Base-by-base conservation (phyloP, 2,113 vertebrate genomes). In the Ptilonorhynchus violaceus region DNA sequence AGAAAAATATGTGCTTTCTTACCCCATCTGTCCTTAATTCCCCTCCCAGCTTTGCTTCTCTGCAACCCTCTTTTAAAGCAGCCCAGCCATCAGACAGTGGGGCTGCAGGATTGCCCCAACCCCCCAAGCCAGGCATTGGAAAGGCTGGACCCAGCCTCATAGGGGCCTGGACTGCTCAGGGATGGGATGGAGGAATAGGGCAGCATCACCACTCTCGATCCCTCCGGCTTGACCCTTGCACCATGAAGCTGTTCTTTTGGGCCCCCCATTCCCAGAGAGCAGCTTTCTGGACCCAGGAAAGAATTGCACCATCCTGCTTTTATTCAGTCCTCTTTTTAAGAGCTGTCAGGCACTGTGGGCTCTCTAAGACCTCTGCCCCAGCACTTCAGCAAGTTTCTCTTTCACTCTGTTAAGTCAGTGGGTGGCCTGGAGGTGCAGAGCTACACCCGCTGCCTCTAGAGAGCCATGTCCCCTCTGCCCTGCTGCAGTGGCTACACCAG, bases 151-250 rank as follows among this genome's bases (percentile, higher is more conserved):
- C 50, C 59, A 95, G 78, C 35, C 83, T 58, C 73, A 24, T 1
- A 2, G 9, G 17, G 39, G 47, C 28, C 31, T 8, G 8, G 31
- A 33, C 9, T 31, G 10, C 37, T 22, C 1, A 0, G 7, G 35
- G 37, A 39, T 49, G 33, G 27, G 42, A 41, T 31, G 50, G 41
- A 53, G 23, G 23, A 58, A n/a, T 12, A 74, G 22, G n/a, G 52
- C 47, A 62, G 21, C 25, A 74, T 49, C 44, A 22, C 8, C 30
- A 7, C 31, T 53, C 53, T 59, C 5, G 1, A 25, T 24, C 13
- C 11, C 47, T 84, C 17, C 58, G 79, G 7, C 15, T 27, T 84
- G 67, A 56, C 31, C 15, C 41, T 52, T 55, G 60, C 35, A 68
- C 27, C 19, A 66, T 31, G 24, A 53, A 46, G 19, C 44, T 75